These are phyloP conservation scores for Gymnosoma rotundatum DNA, from an alignment of 2,888 invertebrate species.

Conservation along the genomic window DNA sequence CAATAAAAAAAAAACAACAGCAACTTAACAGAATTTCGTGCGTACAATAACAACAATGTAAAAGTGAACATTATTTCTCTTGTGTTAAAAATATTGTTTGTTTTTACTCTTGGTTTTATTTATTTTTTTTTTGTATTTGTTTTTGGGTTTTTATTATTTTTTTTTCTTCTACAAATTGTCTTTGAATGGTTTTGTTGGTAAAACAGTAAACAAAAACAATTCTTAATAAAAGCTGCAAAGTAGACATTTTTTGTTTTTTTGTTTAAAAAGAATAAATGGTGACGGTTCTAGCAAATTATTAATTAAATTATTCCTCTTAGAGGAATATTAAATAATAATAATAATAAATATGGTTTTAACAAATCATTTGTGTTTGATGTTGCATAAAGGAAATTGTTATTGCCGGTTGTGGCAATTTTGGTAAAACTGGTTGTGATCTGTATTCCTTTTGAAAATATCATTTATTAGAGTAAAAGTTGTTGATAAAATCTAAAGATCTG, in stretches of 20 bases:
- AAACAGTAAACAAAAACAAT: background rate
- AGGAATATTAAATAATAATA: background rate
- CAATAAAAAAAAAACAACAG: slow-evolving; percentile 2
- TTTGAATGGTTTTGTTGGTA: slow-evolving; percentile 11
- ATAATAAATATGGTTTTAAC: background rate
- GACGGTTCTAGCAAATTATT: background rate
- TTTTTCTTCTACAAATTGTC: background rate
- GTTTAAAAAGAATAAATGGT: background rate
- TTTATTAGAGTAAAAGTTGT: too few relatives aligned
- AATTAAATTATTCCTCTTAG: background rate
- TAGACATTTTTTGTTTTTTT: background rate
- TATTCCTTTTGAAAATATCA: too few relatives aligned
- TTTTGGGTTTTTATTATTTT: slow-evolving; percentile 37
- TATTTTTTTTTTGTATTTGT: slow-evolving; percentile 16
- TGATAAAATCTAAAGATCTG: too few relatives aligned
- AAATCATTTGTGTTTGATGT: background rate
- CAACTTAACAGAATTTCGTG: slow-evolving; percentile 35
- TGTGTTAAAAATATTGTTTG: background rate
- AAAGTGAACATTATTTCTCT: slow-evolving; percentile 1
- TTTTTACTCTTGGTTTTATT: background rate
- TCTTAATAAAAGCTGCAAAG: slow-evolving; percentile 37
- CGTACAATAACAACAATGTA: slow-evolving; percentile 16
- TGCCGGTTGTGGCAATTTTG: too few relatives aligned
- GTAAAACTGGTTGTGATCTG: too few relatives aligned
- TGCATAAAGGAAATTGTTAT: background rate